phyloP scores from a whole-genome alignment of 2,888 invertebrate species.

The Melipona bicolor region DNA sequence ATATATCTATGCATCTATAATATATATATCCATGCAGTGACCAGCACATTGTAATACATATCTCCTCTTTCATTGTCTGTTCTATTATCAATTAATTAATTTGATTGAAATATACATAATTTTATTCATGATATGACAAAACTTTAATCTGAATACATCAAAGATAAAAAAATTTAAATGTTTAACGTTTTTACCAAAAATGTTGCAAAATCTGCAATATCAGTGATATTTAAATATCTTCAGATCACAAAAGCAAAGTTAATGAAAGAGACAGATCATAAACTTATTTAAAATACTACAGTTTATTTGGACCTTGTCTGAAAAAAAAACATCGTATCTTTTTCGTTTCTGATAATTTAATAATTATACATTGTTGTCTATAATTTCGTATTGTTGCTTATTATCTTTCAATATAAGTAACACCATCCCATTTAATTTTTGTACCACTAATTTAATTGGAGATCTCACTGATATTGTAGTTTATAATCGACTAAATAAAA shows the following conservation, averaged over 20 bases:
- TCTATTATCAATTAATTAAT: not conserved
- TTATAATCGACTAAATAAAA: constrained; percentile 47
- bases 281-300: constrained; percentile 2
- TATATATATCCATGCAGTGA: not conserved
- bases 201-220: not conserved
- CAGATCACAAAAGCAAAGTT: not conserved
- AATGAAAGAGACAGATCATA: constrained; percentile 16
- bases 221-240: constrained; percentile 21
- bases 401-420: not conserved
- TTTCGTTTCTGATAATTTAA: too few relatives aligned
- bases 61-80: not conserved
- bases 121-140: not conserved
- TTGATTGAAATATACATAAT: not conserved
- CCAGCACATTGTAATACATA: not conserved
- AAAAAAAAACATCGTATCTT: not conserved
- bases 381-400: not conserved
- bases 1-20: not conserved
- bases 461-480: not conserved
- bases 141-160: not conserved
- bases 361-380: not conserved
- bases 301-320: not conserved
- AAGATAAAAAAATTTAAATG: not conserved
- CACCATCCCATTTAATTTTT: not conserved
- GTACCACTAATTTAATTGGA: constrained; percentile 5
- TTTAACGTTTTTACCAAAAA: not conserved